Evolutionary conservation across 2,797 vertebrate species (phyloP).

Genomic region (Hydrophis major): DNA sequence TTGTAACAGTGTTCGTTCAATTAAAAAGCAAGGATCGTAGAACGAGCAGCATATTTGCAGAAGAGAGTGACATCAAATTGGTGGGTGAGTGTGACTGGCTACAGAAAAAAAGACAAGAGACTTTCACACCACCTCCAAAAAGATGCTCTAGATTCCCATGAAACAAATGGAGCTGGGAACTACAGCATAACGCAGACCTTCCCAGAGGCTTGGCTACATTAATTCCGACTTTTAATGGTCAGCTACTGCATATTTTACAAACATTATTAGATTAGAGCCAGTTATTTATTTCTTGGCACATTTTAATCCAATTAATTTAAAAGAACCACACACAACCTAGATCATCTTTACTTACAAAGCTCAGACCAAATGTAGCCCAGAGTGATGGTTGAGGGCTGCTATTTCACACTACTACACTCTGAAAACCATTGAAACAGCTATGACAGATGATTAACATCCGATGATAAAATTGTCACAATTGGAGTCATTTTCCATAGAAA

Average conservation of each 20-base stretch:
- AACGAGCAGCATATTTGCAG: not conserved
- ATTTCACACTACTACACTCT: not conserved
- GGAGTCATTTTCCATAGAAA: not conserved
- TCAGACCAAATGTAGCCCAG: not conserved
- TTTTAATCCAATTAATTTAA: not conserved
- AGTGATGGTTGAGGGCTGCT: not conserved
- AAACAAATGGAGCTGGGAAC: not conserved
- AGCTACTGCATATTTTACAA: not conserved
- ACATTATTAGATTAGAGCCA: not conserved
- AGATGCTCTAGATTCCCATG: not conserved
- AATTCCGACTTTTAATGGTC: not conserved
- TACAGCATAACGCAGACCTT: not conserved
- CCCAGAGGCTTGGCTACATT: not conserved
- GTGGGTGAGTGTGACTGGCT: not conserved
- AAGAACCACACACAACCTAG: not conserved
- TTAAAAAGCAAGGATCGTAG: not conserved
- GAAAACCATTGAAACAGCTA: not conserved
- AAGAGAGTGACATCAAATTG: not conserved
- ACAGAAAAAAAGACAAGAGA: not conserved
- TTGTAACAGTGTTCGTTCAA: not conserved
- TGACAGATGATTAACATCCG: not conserved
- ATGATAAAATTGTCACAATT: no score
- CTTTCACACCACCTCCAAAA: not conserved
- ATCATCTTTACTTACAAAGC: not conserved
- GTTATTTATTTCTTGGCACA: not conserved